phyloP scores from a whole-genome alignment of 1,140 invertebrate species.

The Bombus waltoni region DNA sequence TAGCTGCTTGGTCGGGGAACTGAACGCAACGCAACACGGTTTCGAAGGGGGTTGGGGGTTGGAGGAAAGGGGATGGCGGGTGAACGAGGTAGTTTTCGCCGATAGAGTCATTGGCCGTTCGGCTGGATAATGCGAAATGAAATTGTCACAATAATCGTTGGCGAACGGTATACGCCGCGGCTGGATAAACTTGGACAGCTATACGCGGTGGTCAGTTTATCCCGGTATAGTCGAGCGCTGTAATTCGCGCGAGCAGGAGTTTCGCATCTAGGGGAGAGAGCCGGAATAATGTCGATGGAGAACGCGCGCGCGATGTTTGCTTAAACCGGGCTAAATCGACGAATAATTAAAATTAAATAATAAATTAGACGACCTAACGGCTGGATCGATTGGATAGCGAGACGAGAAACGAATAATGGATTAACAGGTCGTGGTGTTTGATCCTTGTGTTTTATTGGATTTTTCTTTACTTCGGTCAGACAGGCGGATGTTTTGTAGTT shows the following conservation, averaged over 20 bases:
- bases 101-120: conserved; percentile 57
- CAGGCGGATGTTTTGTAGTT: no score
- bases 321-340: not conserved
- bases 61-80: conserved; percentile 32
- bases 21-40: conserved; percentile 39
- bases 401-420: not conserved
- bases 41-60: conserved; percentile 43
- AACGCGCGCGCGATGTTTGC: not conserved
- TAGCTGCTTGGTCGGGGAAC: not conserved
- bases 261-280: not conserved
- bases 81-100: conserved; percentile 42
- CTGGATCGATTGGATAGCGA: not conserved
- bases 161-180: conserved; percentile 59
- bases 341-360: conserved; percentile 13
- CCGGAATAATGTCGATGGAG: not conserved
- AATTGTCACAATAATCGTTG: conserved; percentile 76
- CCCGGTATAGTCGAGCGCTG: not conserved
- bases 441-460: no score
- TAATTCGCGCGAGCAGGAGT: conserved; percentile 34
- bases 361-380: not conserved
- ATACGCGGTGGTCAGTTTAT: conserved; percentile 55
- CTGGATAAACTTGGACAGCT: conserved; percentile 65
- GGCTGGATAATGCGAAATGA: conserved; percentile 70
- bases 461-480: no score
- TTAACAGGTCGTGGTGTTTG: not conserved